These are phyloP conservation scores for Acronicta aceris DNA, from an alignment of 2,888 invertebrate genomes.

Conservation along the genomic window DNA sequence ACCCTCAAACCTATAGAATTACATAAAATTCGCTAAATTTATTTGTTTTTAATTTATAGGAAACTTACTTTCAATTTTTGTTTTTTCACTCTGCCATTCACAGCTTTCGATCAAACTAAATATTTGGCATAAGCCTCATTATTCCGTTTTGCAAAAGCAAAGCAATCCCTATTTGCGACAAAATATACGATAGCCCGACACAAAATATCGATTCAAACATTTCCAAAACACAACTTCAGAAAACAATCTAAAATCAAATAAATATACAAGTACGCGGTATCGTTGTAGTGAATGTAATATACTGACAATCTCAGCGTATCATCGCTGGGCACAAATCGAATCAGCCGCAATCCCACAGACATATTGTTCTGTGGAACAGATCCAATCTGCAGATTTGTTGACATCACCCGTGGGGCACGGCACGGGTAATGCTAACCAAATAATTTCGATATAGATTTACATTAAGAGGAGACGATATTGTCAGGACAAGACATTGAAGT, in stretches of 20 bases:
- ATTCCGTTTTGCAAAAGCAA: no score
- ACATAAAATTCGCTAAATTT: no score
- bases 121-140: no score
- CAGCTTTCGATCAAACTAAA: no score
- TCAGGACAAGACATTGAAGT: no score
- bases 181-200: background rate
- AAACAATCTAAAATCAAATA: conserved; percentile 44
- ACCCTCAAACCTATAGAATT: no score
- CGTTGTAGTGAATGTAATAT: conserved; percentile 41
- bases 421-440: conserved; percentile 38
- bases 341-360: conserved; percentile 62
- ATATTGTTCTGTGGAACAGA: conserved; percentile 58
- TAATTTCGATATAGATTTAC: conserved; percentile 40
- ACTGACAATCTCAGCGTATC: conserved; percentile 51
- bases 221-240: conserved; percentile 2
- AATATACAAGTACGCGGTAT: conserved; percentile 24
- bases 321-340: conserved; percentile 62
- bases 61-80: no score
- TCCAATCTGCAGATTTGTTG: conserved; percentile 55
- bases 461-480: conserved; percentile 5
- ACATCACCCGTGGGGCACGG: conserved; percentile 24
- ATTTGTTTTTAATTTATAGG: no score
- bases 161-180: no score
- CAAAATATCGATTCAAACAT: background rate
- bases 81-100: no score